These are phyloP conservation scores for Petrocephalus zakoni DNA, from an alignment of 2,113 vertebrate species.

Conservation along the genomic window DNA sequence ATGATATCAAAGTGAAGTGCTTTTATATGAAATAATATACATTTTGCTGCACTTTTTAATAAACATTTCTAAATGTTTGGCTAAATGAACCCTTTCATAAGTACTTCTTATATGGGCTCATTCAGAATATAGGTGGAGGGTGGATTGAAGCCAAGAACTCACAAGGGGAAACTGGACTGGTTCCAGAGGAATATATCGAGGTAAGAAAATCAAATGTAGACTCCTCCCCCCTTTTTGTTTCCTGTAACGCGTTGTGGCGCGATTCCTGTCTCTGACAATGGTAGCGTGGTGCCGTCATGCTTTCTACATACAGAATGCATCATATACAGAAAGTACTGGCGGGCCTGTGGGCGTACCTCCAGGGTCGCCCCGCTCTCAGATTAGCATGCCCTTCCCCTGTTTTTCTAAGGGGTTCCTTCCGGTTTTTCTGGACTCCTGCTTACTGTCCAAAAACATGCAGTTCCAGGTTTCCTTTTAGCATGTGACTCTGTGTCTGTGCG, in stretches of 20 bases:
- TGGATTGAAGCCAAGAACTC: slow-evolving; percentile 77
- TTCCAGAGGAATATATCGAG: slow-evolving; percentile 77
- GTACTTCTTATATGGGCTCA: background rate
- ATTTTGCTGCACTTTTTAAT: background rate
- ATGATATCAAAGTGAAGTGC: background rate
- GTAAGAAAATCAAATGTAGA: slow-evolving; percentile 49
- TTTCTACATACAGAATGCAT: background rate
- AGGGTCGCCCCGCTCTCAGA: background rate
- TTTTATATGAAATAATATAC: background rate
- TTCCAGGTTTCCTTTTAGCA: background rate
- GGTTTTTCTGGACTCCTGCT: background rate
- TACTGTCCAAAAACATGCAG: background rate
- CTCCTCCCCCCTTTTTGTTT: background rate
- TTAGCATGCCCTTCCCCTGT: background rate
- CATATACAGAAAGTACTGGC: background rate
- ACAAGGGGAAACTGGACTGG: slow-evolving; percentile 70
- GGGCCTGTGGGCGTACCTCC: background rate
- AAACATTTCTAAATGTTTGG: background rate
- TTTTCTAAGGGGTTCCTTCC: background rate
- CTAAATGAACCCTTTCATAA: background rate
- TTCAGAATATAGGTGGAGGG: slow-evolving; percentile 68
- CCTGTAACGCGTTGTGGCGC: background rate
- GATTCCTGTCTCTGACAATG: background rate
- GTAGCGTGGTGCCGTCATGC: background rate
- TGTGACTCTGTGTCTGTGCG: background rate